Evolutionary conservation across 2,888 invertebrate species (phyloP).

Genomic region (Pseudococcus viburni): DNA sequence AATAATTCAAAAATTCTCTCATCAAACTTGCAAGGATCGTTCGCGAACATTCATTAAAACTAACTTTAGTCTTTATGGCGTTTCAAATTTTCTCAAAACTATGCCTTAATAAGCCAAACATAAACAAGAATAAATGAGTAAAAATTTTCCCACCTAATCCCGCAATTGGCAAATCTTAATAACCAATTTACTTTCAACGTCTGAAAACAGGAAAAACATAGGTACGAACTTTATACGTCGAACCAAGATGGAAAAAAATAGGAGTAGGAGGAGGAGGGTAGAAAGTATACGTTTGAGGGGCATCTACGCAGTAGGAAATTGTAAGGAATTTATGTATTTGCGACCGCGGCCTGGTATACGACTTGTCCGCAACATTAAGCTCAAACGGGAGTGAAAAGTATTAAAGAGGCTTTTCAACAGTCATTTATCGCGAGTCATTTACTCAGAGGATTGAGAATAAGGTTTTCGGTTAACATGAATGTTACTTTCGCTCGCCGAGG

Average conservation of each 20-base stretch:
- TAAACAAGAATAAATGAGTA: too few relatives aligned
- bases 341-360: not conserved
- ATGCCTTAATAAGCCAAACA: too few relatives aligned
- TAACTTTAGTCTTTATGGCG: too few relatives aligned
- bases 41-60: too few relatives aligned
- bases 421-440: slow-evolving; percentile 44
- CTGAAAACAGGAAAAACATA: too few relatives aligned
- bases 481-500: not conserved
- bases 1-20: too few relatives aligned
- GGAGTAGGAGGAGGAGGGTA: not conserved
- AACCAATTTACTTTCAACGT: too few relatives aligned
- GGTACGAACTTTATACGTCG: too few relatives aligned
- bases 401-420: slow-evolving; percentile 43
- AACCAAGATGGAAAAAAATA: not conserved
- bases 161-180: too few relatives aligned
- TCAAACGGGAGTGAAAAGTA: slow-evolving; percentile 41
- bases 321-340: slow-evolving; percentile 32
- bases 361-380: slow-evolving; percentile 32
- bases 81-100: too few relatives aligned
- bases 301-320: not conserved
- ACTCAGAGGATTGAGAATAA: slow-evolving; percentile 26
- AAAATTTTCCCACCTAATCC: too few relatives aligned
- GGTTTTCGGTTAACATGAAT: slow-evolving; percentile 28
- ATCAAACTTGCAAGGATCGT: too few relatives aligned
- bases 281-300: not conserved